A percentile compares a stretch with the other conserved stretches of the same genome.
Conservation (phyloP, 2,888 invertebrate species). For the Nephrotoma flavescens region DNA sequence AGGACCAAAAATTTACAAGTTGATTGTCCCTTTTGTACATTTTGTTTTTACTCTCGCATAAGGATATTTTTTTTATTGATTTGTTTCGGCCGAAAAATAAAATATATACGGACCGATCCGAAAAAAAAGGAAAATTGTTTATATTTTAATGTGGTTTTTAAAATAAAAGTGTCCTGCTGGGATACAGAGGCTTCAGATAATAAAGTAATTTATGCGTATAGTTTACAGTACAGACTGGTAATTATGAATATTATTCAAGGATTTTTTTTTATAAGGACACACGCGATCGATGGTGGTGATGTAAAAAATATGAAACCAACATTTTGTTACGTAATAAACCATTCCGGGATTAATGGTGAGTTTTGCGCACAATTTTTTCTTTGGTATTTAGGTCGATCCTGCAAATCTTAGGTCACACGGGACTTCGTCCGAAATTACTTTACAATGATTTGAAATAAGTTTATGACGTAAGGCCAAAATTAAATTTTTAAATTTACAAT, state of each 20-base stretch:
- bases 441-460: too few species aligned
- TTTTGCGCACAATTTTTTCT: too few species aligned
- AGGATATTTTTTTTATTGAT: background rate
- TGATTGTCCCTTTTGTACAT: background rate
- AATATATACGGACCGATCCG: background rate
- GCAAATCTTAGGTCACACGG: too few species aligned
- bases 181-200: background rate
- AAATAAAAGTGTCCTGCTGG: slow-evolving; percentile 2
- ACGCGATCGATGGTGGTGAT: background rate
- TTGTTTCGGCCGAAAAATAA: background rate
- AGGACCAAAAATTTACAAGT: background rate
- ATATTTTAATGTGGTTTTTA: background rate
- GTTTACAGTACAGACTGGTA: background rate
- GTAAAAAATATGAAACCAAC: background rate
- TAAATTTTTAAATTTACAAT: too few species aligned
- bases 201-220: background rate
- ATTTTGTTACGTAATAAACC: background rate
- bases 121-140: background rate
- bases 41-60: background rate
- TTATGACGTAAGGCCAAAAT: too few species aligned
- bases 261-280: background rate
- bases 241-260: background rate
- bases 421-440: too few species aligned
- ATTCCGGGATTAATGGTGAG: background rate
- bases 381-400: too few species aligned